Evolutionary conservation across 2,888 invertebrate species (phyloP).

Genomic region (Dryococelus australis): DNA sequence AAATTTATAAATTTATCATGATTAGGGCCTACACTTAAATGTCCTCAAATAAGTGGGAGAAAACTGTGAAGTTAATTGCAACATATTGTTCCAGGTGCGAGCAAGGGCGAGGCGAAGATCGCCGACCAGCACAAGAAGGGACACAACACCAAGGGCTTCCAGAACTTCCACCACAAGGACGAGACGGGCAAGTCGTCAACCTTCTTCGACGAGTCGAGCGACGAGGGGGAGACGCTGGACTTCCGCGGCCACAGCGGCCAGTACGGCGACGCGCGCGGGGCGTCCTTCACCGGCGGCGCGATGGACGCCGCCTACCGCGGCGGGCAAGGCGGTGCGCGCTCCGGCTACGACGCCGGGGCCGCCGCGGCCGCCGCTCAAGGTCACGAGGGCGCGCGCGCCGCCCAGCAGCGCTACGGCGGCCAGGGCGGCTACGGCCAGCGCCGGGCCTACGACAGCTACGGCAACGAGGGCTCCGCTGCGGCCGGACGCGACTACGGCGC

Average conservation of each 20-base stretch:
- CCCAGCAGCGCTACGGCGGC: slow-evolving; percentile 19
- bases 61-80: too few relatives aligned
- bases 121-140: slow-evolving; percentile 40
- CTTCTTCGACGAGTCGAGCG: slow-evolving; percentile 43
- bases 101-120: slow-evolving; percentile 35
- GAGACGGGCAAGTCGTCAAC: slow-evolving; percentile 41
- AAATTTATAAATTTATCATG: too few relatives aligned
- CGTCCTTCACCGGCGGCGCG: slow-evolving; percentile 34
- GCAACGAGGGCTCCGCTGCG: slow-evolving; percentile 13
- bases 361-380: not conserved
- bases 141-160: slow-evolving; percentile 42
- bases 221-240: slow-evolving; percentile 42
- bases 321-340: not conserved
- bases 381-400: not conserved
- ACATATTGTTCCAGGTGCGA: slow-evolving; percentile 32
- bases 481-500: slow-evolving; percentile 13
- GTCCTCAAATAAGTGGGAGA: too few relatives aligned
- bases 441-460: not conserved
- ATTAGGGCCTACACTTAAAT: too few relatives aligned
- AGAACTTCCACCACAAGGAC: slow-evolving; percentile 46
- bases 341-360: slow-evolving; percentile 33
- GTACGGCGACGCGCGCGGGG: slow-evolving; percentile 37
- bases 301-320: slow-evolving; percentile 34
- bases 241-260: slow-evolving; percentile 37
- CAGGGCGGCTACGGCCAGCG: not conserved